Percentiles rank a stretch among this genome's conserved stretches.
Evolutionary conservation across 2,113 vertebrate species (phyloP).

Genomic region (Peromyscus maniculatus): DNA sequence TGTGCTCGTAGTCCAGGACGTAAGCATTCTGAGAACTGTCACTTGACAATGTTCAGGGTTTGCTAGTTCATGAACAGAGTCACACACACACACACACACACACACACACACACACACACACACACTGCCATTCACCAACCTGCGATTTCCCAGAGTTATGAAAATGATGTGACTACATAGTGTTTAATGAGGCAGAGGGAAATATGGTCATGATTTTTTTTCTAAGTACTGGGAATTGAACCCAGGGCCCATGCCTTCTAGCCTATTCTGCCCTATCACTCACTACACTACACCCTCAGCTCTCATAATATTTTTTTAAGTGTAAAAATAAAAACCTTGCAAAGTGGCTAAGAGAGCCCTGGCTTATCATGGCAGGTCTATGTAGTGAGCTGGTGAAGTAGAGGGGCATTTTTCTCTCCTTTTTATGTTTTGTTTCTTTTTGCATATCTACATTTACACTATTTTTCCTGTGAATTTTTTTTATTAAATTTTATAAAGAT

Average conservation of each 20-base stretch:
- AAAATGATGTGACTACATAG: constrained; percentile 21
- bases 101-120: background rate
- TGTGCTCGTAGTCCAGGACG: background rate
- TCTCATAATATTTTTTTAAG: constrained; percentile 15
- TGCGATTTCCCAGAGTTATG: background rate
- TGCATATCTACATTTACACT: background rate
- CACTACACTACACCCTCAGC: background rate
- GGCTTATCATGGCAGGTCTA: background rate
- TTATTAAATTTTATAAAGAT: background rate
- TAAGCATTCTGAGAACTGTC: constrained; percentile 51
- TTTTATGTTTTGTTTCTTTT: background rate
- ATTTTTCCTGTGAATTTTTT: constrained; percentile 18
- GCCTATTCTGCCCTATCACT: background rate
- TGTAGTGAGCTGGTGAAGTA: background rate
- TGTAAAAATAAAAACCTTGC: background rate
- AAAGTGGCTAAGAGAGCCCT: background rate
- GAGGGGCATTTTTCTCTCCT: background rate
- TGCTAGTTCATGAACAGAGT: constrained; percentile 21
- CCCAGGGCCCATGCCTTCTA: background rate
- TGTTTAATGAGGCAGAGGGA: background rate
- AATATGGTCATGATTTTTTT: background rate
- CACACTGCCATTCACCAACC: background rate
- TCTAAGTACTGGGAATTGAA: background rate
- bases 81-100: background rate
- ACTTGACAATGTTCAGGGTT: background rate